These are phyloP conservation scores for Glyptemys insculpta DNA, from an alignment of 2,797 vertebrate genomes.

Conservation along the genomic window DNA sequence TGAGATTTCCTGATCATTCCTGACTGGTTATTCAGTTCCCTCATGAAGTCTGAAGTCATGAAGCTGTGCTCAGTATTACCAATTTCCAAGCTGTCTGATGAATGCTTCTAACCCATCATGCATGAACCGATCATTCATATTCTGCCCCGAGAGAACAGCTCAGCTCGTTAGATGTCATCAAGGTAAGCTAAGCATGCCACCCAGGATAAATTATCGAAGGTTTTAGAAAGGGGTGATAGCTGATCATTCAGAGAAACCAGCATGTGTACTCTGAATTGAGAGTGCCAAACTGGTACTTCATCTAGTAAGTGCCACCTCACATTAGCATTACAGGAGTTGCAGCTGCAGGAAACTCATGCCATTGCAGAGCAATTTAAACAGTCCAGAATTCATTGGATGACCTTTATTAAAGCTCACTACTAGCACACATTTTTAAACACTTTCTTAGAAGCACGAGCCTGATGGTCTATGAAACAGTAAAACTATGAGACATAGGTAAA, in stretches of 20 bases:
- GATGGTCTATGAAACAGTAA: not conserved
- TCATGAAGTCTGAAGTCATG: not conserved
- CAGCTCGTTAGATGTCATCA: not conserved
- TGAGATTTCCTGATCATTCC: not conserved
- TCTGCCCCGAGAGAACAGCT: not conserved
- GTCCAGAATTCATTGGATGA: not conserved
- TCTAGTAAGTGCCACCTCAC: not conserved
- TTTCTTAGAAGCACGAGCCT: not conserved
- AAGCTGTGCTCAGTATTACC: not conserved
- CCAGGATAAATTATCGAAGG: not conserved
- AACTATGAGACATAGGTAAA: not conserved
- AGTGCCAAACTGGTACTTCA: not conserved
- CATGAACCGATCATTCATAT: not conserved
- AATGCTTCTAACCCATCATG: not conserved
- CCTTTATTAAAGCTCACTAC: not conserved
- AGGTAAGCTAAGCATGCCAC: not conserved
- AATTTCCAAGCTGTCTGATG: not conserved
- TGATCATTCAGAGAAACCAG: not conserved
- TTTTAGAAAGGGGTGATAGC: not conserved
- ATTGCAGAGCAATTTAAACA: not conserved
- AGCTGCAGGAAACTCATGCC: not conserved
- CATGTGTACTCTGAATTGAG: not conserved
- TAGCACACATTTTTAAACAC: not conserved
- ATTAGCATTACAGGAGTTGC: not conserved
- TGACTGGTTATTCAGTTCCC: not conserved